Evolutionary conservation across 2,888 invertebrate species (phyloP), one percentile per base, ranked within the genome.

Genomic region (Oscheius onirici): DNA sequence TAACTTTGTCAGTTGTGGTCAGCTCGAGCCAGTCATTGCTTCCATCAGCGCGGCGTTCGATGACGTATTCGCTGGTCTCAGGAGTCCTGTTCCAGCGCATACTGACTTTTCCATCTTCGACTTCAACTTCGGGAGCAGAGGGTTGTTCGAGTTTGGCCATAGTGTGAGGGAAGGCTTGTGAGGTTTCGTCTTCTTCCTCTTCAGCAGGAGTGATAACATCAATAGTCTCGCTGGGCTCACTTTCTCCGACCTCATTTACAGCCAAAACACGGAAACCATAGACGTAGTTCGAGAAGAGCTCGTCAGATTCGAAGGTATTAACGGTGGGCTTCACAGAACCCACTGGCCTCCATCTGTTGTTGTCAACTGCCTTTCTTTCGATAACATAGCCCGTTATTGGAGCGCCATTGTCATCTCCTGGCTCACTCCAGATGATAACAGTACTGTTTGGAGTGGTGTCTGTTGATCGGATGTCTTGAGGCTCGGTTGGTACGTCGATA

Each of bases 401-500:
- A 5, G 82, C 90, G 55, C 96, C 96, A 87, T 96, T 96, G 86
- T 94, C 93, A 86, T 88, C 87, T 17, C 82, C 78, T 52, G 90
- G 89, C 72, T 89, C 87, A 74, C 87, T 84, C 90, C 90, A 90
- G 1, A 71, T 73, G 5, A 83, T 74, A 57, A 73, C 60, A 2
- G 77, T 75, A n/a, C 73, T 73, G 65, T 77, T 75, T 34, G 74
- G 72, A n/a, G 79, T 77, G 8, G 77, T 78, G 6, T 80, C 74
- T 15, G 73, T 69, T 41, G 76, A 79, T 52, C 71, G 71, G 0
- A 86, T 44, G 46, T 79, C 75, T 13, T 49, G 17, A 40, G 86
- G 86, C n/a, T 79, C 76, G 20, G 80, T 71, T 41, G 86, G 86
- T 10, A 76, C 82, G 54, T 84, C 84, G 40, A 84, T 70, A 22